These are phyloP conservation scores for Lepidurus apus DNA, from an alignment of 1,140 invertebrate genomes.

Conservation along the genomic window DNA sequence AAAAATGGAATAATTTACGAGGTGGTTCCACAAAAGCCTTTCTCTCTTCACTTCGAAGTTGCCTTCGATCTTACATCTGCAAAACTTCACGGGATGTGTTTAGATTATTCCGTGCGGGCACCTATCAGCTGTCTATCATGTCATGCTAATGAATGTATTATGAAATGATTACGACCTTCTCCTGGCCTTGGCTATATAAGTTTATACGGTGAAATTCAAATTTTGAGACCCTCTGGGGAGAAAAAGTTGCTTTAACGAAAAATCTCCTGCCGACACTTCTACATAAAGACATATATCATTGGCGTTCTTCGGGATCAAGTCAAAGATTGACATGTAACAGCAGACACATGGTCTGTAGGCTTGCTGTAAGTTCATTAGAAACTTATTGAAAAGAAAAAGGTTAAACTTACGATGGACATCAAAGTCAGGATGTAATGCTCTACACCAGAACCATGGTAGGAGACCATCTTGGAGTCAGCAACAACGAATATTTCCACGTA, in stretches of 20 bases:
- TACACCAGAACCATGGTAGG: constrained; percentile 61
- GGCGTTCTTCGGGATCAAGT: too few relatives aligned
- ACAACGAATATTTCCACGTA: constrained; percentile 74
- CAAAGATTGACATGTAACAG: too few relatives aligned
- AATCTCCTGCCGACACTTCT: not conserved
- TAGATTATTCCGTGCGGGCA: constrained; percentile 3
- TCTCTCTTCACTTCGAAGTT: constrained; percentile 16
- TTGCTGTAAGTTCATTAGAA: not conserved
- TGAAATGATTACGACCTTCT: not conserved
- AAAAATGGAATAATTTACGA: constrained; percentile 11
- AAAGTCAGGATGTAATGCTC: constrained; percentile 69
- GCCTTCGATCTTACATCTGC: constrained; percentile 9
- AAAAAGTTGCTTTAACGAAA: not conserved
- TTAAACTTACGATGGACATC: constrained; percentile 64
- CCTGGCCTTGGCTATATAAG: not conserved
- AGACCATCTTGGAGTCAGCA: constrained; percentile 68
- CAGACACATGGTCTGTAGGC: too few relatives aligned
- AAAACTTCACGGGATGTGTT: constrained; percentile 15
- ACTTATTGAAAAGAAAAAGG: not conserved
- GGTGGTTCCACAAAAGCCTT: not conserved
- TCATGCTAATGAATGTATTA: constrained; percentile 19
- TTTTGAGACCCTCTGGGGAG: not conserved
- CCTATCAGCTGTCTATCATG: constrained; percentile 10
- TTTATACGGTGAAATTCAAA: not conserved
- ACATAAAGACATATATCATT: too few relatives aligned